These are phyloP conservation scores for Nesoenas mayeri DNA, from an alignment of 2,113 vertebrate species.

Conservation along the genomic window DNA sequence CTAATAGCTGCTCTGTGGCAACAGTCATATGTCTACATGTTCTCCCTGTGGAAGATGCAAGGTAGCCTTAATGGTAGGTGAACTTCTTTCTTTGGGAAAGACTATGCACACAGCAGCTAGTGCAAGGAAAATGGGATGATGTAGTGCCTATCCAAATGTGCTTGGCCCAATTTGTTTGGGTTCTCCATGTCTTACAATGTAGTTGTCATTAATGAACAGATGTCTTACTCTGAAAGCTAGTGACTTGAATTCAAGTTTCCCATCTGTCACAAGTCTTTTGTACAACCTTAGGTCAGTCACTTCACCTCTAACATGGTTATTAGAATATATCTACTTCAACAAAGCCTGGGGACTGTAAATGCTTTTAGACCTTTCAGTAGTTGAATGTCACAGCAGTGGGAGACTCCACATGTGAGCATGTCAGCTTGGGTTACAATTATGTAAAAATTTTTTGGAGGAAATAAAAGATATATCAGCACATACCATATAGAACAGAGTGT, in stretches of 20 bases:
- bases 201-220: background rate
- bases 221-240: background rate
- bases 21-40: background rate
- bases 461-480: background rate
- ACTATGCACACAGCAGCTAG: background rate
- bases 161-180: background rate
- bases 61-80: background rate
- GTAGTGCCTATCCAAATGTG: background rate
- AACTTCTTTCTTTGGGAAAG: background rate
- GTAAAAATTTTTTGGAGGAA: background rate
- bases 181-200: fast-evolving
- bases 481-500: background rate
- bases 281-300: background rate
- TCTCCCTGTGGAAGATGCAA: background rate
- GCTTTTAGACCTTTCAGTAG: background rate
- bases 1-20: background rate
- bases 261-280: background rate
- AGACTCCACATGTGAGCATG: background rate
- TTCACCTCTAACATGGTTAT: background rate
- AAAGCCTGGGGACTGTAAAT: background rate
- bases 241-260: background rate
- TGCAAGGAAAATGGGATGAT: background rate
- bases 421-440: background rate
- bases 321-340: background rate
- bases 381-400: background rate